phyloP scores from a whole-genome alignment of 2,797 vertebrate genomes.

The Pachyuromys duprasi region DNA sequence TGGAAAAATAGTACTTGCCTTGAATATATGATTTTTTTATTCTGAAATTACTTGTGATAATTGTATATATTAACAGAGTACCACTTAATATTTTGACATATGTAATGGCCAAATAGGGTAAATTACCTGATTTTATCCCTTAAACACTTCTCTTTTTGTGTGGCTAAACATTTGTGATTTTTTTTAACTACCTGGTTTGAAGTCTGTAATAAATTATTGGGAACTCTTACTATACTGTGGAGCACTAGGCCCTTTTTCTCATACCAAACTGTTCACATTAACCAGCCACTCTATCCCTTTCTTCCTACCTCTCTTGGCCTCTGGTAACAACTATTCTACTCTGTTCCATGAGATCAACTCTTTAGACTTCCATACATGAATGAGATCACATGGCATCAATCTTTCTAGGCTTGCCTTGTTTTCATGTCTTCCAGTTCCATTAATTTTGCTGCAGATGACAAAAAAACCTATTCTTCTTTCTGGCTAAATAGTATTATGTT shows the following conservation, averaged over 20 bases:
- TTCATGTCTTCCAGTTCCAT: background rate
- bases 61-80: background rate
- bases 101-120: background rate
- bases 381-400: background rate
- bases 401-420: background rate
- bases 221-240: background rate
- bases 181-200: background rate
- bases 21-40: conserved; percentile 21
- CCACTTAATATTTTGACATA: background rate
- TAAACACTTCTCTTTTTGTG: background rate
- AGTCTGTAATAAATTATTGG: background rate
- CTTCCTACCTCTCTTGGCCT: background rate
- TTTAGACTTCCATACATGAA: background rate
- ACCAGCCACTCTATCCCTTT: background rate
- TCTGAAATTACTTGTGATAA: background rate
- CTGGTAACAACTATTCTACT: background rate
- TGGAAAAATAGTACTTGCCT: conserved; percentile 50
- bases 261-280: background rate
- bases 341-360: background rate
- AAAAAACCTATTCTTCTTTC: background rate
- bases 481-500: background rate
- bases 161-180: background rate
- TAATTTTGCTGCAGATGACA: background rate
- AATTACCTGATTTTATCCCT: background rate
- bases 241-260: background rate